Conservation (phyloP, 2,797 vertebrate species). For the Rallus crepitans region DNA sequence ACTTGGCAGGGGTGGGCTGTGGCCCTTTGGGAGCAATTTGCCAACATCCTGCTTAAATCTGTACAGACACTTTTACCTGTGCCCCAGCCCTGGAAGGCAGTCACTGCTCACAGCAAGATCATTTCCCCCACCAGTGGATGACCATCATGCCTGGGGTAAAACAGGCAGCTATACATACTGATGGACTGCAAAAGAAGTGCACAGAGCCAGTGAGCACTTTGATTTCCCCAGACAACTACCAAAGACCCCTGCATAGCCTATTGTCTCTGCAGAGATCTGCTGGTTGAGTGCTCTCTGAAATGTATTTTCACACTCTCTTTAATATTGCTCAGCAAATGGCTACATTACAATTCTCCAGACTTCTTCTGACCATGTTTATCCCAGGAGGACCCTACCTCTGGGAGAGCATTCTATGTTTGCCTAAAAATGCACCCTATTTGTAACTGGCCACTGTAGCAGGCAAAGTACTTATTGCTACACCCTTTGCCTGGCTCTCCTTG, state of each 20-base stretch:
- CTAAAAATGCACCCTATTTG: neutral
- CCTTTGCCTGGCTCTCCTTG: neutral
- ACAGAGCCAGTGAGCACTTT: neutral
- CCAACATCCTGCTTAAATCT: neutral
- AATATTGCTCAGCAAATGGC: neutral
- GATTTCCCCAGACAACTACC: neutral
- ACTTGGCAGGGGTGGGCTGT: neutral
- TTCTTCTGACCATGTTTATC: neutral
- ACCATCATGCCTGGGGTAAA: neutral
- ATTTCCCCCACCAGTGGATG: neutral
- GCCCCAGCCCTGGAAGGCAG: neutral
- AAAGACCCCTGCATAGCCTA: neutral
- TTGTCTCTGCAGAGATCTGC: neutral
- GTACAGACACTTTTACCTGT: neutral
- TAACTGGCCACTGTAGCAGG: neutral
- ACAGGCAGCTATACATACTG: neutral
- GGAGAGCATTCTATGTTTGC: neutral
- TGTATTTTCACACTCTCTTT: constrained; percentile 7
- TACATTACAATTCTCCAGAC: neutral
- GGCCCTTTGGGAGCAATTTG: neutral
- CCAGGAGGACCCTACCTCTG: neutral
- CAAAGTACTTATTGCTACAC: neutral
- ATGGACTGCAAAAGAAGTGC: neutral
- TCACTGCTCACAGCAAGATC: neutral
- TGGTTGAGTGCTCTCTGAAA: neutral